phyloP scores from a whole-genome alignment of 2,113 vertebrate genomes.

The Elanoides forficatus region DNA sequence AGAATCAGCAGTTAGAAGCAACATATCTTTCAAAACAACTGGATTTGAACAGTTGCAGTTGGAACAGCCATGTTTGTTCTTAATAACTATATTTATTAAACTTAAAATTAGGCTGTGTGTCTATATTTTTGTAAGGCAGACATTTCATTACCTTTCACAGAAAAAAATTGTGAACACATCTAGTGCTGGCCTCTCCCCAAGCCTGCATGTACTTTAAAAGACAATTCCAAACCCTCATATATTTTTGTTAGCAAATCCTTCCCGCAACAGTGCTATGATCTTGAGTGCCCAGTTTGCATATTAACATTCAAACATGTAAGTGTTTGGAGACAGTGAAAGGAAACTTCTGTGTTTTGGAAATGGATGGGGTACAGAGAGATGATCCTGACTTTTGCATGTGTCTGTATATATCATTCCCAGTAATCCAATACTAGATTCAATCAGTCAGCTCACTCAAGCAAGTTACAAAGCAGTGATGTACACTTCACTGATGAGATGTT shows the following conservation, averaged over 20 bases:
- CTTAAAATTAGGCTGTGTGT: not conserved
- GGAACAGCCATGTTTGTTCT: not conserved
- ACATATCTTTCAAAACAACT: not conserved
- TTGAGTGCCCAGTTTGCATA: not conserved
- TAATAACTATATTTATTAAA: not conserved
- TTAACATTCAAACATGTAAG: not conserved
- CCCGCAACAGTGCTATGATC: not conserved
- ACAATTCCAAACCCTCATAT: not conserved
- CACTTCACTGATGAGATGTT: not conserved
- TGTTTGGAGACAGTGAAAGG: not conserved
- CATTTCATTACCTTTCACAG: not conserved
- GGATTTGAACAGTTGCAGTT: not conserved
- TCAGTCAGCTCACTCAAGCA: not conserved
- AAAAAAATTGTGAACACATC: not conserved
- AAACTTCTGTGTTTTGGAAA: not conserved
- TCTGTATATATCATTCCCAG: not conserved
- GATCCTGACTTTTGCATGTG: not conserved
- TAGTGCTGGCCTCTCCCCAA: not conserved
- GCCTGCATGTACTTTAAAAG: not conserved
- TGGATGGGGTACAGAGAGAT: not conserved
- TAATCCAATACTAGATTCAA: not conserved
- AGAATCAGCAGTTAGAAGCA: not conserved
- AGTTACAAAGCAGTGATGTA: not conserved
- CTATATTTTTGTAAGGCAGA: not conserved
- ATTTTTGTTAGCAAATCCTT: not conserved